Base-by-base conservation (phyloP, 2,888 invertebrate species). In the Polyploca ridens region DNA sequence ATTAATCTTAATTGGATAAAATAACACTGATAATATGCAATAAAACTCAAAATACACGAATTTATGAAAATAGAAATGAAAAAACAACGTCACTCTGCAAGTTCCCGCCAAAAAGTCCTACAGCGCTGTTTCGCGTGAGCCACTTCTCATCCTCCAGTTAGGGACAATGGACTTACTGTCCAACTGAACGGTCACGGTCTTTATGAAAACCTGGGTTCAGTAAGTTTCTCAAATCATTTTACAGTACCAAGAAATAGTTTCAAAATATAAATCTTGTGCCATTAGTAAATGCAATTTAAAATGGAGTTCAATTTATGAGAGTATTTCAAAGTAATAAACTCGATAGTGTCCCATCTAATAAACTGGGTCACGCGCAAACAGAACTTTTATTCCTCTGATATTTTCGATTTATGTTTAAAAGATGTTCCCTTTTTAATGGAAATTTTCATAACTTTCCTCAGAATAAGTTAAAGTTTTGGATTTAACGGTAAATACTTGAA, bases 301-400 rank as follows among this genome's bases (percentile, higher is more conserved):
- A 19, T 19, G 54, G 54, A 54, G 19, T 54, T 49, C 49, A 16
- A 49, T 49, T 7, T 49, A 16, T 54, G 10, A 54, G 10, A 54
- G 19, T 49, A 54, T 54, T 54, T 16, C 7, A 54, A 54, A 54
- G n/a, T 54, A 54, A 54, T 54, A 54, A 54, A 54, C 19, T 19
- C 19, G 16, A 54, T 54, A 54, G 54, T 19, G 54, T 54, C 19
- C 19, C 54, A 54, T 10, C 19, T 19, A 54, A n/a, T 54, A 19
- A 54, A 54, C 16, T 54, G 19, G 54, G 54, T 54, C 54, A 19
- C 54, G 49, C 5, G 54, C 10, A 54, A 54, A 54, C 19, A 19
- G 54, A 54, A 54, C 54, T 54, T 19, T 16, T 16, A 54, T 54
- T 54, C 19, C 54, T 7, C 16, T 14, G 19, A 54, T 54, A 54